Evolutionary conservation across 2,888 invertebrate genomes (phyloP).

Genomic region (Heterodera filipjevi): DNA sequence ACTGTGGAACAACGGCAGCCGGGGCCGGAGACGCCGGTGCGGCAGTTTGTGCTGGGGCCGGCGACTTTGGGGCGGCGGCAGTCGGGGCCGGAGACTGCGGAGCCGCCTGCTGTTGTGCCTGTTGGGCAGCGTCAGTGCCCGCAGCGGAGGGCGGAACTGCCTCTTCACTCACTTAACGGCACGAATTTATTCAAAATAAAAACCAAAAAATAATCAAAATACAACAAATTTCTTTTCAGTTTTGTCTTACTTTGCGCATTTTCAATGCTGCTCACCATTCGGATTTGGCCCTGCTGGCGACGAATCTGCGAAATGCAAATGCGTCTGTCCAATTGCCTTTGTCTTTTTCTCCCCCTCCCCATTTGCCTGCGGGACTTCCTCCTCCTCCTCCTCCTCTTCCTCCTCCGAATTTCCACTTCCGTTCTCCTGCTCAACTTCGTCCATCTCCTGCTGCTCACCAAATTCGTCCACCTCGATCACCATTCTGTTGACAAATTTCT

Average conservation of each 20-base stretch:
- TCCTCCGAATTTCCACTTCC: slow-evolving; percentile 16
- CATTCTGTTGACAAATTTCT: not conserved
- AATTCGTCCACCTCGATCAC: not conserved
- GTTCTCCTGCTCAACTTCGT: slow-evolving; percentile 14
- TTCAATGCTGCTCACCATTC: not conserved
- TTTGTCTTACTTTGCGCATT: not conserved
- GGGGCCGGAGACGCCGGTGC: not conserved
- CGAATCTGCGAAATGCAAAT: not conserved
- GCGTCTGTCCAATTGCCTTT: not conserved
- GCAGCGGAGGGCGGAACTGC: too few species aligned
- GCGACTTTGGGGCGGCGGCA: not conserved
- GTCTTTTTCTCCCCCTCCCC: not conserved
- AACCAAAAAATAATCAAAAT: too few species aligned
- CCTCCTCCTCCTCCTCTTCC: slow-evolving; percentile 2
- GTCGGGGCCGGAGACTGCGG: not conserved
- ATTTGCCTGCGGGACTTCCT: not conserved
- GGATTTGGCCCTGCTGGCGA: slow-evolving; percentile 1
- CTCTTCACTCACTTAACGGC: too few species aligned
- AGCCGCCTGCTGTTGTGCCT: not conserved
- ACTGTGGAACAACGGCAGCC: not conserved
- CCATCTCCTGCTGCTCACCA: not conserved
- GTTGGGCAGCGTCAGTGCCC: too few species aligned
- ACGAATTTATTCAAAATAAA: too few species aligned
- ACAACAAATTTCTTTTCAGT: not conserved
- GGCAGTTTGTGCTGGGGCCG: too few species aligned